Evolutionary conservation across 2,113 vertebrate genomes (phyloP), one percentile per base, ranked within the genome.

Genomic region (Rynchops niger): DNA sequence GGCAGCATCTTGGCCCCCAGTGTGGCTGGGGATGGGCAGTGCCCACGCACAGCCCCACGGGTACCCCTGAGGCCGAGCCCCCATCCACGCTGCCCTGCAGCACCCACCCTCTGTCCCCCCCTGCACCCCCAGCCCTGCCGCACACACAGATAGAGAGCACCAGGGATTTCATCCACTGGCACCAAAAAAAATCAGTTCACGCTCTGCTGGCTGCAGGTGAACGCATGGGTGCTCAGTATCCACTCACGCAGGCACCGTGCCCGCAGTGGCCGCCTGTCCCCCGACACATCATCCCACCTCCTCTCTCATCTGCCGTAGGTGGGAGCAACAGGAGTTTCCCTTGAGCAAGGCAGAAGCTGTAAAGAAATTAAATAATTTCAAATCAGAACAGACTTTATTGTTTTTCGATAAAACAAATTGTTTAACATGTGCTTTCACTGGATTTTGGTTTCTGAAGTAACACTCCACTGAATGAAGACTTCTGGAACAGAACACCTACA

Each of bases 181-280:
- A 70, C 38, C 0, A 11, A 50, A 78, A 50, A 19, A 5, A 14
- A 13, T 23, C 15, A 2, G 26, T 42, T 65, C 50, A 30, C 9
- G 6, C 38, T 83, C n/a, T 53, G 58, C 40, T 50, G 72, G 40
- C 66, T 45, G 18, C n/a, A 55, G 40, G 63, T 45, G 34, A 58
- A 45, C 19, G 27, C 1, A 3, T 0, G 1, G 30, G 13, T 56
- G 11, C 20, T 62, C 3, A 0, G 50, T 11, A 59, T 45, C 26
- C 5, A 1, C 53, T 34, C 12, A 3, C 49, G 69, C 0, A 0
- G 43, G 27, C 43, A 52, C 45, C 0, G 1, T 81, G 45, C n/a
- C n/a, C 2, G 0, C 6, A 9, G 71, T 2, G 6, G 42, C 42
- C 2, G 5, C 26, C 63, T 52, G 42, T 5, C 7, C 12, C 62